Percentiles rank a stretch among this genome's conserved stretches.
Conservation (phyloP, 2,888 invertebrate species). For the Cactoblastis cactorum region DNA sequence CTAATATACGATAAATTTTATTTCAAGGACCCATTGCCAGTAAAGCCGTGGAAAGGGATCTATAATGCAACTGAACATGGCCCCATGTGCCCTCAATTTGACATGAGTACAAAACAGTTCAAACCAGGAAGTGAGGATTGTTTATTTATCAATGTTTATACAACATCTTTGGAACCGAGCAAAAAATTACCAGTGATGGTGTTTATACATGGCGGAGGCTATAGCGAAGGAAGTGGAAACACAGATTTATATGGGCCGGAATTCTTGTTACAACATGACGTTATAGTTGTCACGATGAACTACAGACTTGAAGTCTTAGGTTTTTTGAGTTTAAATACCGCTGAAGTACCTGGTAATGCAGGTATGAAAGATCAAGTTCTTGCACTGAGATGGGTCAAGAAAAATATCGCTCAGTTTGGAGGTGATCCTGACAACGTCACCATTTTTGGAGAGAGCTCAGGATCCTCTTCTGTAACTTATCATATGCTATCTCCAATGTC, state of each 20-base stretch:
- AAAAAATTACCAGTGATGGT: slow-evolving; percentile 51
- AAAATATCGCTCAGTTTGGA: slow-evolving; percentile 42
- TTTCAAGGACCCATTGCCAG: slow-evolving; percentile 48
- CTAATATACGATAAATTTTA: slow-evolving; percentile 5
- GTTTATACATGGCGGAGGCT: slow-evolving; percentile 56
- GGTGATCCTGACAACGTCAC: slow-evolving; percentile 45
- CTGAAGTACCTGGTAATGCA: slow-evolving; percentile 51
- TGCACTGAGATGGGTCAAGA: slow-evolving; percentile 42
- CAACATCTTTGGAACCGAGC: slow-evolving; percentile 27
- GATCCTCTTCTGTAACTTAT: slow-evolving; percentile 45
- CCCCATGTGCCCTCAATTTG: slow-evolving; percentile 13
- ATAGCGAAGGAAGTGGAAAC: slow-evolving; percentile 42
- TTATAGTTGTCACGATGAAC: slow-evolving; percentile 56
- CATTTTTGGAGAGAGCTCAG: slow-evolving; percentile 53
- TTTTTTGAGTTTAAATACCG: slow-evolving; percentile 40
- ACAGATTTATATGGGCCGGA: slow-evolving; percentile 43
- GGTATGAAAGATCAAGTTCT: slow-evolving; percentile 51
- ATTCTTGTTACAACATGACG: slow-evolving; percentile 47
- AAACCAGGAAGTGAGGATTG: slow-evolving; percentile 45
- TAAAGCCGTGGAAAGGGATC: slow-evolving; percentile 40
- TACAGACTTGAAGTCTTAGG: slow-evolving; percentile 53
- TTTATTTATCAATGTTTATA: slow-evolving; percentile 48
- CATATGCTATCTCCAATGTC: slow-evolving; percentile 53
- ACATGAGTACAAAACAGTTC: slow-evolving; percentile 25
- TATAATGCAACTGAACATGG: slow-evolving; percentile 43